A percentile compares a stretch with the other conserved stretches of the same genome.
Evolutionary conservation across 2,888 invertebrate genomes (phyloP).

Genomic region (Parnassius mnemosyne): DNA sequence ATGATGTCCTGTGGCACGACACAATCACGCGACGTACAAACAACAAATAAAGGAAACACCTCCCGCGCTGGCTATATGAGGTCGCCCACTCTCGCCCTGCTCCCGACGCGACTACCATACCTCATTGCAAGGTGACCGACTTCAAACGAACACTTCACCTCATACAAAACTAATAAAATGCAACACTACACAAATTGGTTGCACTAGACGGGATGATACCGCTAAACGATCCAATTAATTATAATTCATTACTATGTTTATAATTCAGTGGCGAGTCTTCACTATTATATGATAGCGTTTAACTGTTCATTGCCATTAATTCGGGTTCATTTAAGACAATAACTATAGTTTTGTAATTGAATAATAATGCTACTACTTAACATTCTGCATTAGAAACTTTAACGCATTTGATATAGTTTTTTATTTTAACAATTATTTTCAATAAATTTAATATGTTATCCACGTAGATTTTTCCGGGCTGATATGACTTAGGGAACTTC

Average conservation of each 20-base stretch:
- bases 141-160: constrained; percentile 50
- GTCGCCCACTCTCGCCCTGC: constrained; percentile 78
- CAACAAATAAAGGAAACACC: constrained; percentile 76
- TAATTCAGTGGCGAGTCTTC: constrained; percentile 36
- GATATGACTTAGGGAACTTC: no score
- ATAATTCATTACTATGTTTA: constrained; percentile 39
- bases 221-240: constrained; percentile 69
- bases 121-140: constrained; percentile 74
- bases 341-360: no score
- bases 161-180: constrained; percentile 44
- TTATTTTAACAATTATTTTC: no score
- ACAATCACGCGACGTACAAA: constrained; percentile 69
- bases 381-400: no score
- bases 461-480: no score
- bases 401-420: no score
- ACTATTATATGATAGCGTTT: constrained; percentile 33
- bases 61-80: constrained; percentile 75
- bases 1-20: constrained; percentile 73
- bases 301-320: constrained; percentile 24
- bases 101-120: constrained; percentile 73
- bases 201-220: constrained; percentile 60
- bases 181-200: constrained; percentile 60
- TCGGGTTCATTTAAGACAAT: no score
- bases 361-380: no score
- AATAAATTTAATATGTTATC: no score